Percentiles rank a stretch among this genome's conserved stretches.
These are phyloP conservation scores for Carassius carassius DNA, from an alignment of 2,113 vertebrate genomes.

Conservation along the genomic window DNA sequence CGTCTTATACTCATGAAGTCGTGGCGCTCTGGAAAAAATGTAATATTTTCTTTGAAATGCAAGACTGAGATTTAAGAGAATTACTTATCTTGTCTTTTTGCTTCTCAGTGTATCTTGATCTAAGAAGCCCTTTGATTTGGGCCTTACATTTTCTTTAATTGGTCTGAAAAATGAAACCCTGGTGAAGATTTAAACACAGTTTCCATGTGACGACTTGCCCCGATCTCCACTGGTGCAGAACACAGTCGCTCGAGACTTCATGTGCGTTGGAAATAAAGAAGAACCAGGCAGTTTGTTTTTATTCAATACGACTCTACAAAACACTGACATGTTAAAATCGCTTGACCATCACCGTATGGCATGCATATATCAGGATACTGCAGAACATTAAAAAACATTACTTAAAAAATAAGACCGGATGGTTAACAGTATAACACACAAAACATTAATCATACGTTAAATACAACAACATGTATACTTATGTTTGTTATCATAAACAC, in stretches of 20 bases:
- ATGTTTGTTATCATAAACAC: slow-evolving; percentile 61
- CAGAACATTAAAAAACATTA: slow-evolving; percentile 64
- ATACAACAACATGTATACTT: slow-evolving; percentile 62
- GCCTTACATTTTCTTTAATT: too few relatives aligned
- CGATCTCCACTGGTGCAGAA: too few relatives aligned
- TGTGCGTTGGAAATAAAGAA: too few relatives aligned
- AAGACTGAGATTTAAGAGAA: too few relatives aligned
- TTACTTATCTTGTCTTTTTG: too few relatives aligned
- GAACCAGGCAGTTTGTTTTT: slow-evolving; percentile 43
- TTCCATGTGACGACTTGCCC: too few relatives aligned
- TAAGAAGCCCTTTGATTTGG: too few relatives aligned
- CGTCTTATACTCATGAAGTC: background rate
- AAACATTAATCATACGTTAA: slow-evolving; percentile 59
- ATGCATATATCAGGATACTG: slow-evolving; percentile 73
- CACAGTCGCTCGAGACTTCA: background rate
- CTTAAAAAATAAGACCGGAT: slow-evolving; percentile 64
- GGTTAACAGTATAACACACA: slow-evolving; percentile 75
- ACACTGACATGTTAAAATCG: slow-evolving; percentile 68
- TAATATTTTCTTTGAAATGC: too few relatives aligned
- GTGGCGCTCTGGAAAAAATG: too few relatives aligned
- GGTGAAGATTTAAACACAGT: too few relatives aligned
- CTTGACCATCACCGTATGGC: slow-evolving; percentile 68
- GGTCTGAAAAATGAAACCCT: too few relatives aligned
- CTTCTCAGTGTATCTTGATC: too few relatives aligned
- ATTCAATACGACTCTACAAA: slow-evolving; percentile 75